Conservation (phyloP, 2,888 invertebrate species). For the Cerastis rubricosa region DNA sequence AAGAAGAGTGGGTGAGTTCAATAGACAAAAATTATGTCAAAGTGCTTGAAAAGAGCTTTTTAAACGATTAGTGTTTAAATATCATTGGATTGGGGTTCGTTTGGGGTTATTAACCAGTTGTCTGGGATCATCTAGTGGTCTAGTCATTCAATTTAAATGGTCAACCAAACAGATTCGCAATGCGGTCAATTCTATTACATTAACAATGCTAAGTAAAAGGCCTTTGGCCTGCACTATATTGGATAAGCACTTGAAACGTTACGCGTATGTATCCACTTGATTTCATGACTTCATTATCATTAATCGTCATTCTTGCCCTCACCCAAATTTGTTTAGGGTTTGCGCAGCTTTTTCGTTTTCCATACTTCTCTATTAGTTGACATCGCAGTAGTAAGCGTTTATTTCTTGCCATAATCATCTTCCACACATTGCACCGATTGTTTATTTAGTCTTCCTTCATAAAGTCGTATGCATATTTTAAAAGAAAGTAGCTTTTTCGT, state of each 20-base stretch:
- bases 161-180: conserved; percentile 13
- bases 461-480: not conserved
- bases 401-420: not conserved
- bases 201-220: conserved; percentile 1
- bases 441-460: not conserved
- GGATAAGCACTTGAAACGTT: not conserved
- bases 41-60: conserved; percentile 28
- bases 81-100: conserved; percentile 30
- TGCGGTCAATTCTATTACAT: conserved; percentile 9
- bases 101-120: conserved; percentile 28
- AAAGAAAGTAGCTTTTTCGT: not conserved
- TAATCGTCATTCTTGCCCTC: not conserved
- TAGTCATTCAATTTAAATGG: conserved; percentile 45
- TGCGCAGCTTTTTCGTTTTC: not conserved
- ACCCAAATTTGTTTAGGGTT: not conserved
- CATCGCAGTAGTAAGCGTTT: not conserved
- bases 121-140: conserved; percentile 24
- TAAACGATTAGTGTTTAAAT: conserved; percentile 9
- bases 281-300: not conserved
- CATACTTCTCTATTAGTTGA: not conserved
- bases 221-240: conserved; percentile 2
- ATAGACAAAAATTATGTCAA: conserved; percentile 22
- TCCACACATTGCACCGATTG: not conserved
- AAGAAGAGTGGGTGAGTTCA: conserved; percentile 14
- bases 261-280: not conserved